These are phyloP conservation scores for Zeus faber DNA, from an alignment of 2,113 vertebrate genomes.

Conservation along the genomic window DNA sequence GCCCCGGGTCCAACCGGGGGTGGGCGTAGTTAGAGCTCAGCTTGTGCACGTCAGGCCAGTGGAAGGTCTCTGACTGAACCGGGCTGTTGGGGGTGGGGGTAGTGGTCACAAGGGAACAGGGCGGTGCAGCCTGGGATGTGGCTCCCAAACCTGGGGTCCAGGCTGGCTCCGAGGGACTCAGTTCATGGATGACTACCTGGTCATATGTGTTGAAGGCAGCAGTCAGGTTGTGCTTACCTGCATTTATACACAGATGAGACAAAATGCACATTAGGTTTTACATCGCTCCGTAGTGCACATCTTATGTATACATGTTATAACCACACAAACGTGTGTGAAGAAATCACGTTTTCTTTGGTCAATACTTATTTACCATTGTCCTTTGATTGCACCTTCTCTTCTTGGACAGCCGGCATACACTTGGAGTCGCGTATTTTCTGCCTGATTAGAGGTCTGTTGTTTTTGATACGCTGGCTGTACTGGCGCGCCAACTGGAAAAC, in stretches of 20 bases:
- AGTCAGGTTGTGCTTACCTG: constrained; percentile 72
- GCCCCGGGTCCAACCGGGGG: background rate
- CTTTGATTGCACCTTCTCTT: constrained; percentile 57
- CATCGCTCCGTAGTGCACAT: background rate
- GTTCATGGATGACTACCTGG: constrained; percentile 65
- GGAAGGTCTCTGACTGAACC: constrained; percentile 70
- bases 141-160: constrained; percentile 43
- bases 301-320: background rate
- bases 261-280: constrained; percentile 14
- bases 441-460: constrained; percentile 59
- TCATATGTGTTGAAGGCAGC: constrained; percentile 57
- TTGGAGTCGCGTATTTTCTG: constrained; percentile 36
- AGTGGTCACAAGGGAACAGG: constrained; percentile 27
- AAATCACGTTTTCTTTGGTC: background rate
- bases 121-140: constrained; percentile 39
- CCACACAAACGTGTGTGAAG: background rate
- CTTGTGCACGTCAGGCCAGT: constrained; percentile 88
- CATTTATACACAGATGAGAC: constrained; percentile 18
- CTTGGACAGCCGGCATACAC: constrained; percentile 51
- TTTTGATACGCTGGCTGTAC: constrained; percentile 94
- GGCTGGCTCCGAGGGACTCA: constrained; percentile 55
- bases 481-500: constrained; percentile 93
- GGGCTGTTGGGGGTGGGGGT: constrained; percentile 75
- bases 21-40: constrained; percentile 81
- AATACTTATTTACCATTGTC: constrained; percentile 57